phyloP scores from a whole-genome alignment of 2,797 vertebrate species.

The Mareca penelope region DNA sequence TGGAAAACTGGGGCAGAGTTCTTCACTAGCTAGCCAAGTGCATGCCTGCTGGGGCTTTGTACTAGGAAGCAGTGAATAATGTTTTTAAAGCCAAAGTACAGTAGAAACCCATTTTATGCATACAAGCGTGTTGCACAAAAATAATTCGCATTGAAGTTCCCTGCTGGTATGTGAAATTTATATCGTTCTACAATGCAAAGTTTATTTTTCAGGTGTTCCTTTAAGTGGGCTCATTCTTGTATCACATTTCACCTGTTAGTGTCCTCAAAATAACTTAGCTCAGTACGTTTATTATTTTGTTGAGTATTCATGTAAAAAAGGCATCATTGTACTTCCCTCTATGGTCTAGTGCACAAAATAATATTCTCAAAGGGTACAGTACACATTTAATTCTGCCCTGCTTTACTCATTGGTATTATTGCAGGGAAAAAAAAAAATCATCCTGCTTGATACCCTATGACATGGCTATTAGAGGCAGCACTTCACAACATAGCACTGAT shows the following conservation, averaged over 20 bases:
- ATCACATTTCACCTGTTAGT: slow-evolving; percentile 22
- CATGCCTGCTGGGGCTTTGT: slow-evolving; percentile 77
- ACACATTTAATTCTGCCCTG: background rate
- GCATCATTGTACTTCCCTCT: slow-evolving; percentile 6
- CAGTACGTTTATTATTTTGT: slow-evolving; percentile 37
- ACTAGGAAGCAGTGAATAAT: slow-evolving; percentile 56
- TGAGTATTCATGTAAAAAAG: slow-evolving; percentile 17
- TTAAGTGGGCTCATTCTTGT: slow-evolving; percentile 10
- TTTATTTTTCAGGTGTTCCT: slow-evolving; percentile 42
- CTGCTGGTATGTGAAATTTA: slow-evolving; percentile 20
- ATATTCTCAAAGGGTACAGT: background rate
- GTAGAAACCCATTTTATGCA: slow-evolving; percentile 57
- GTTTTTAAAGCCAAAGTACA: slow-evolving; percentile 66
- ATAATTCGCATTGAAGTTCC: slow-evolving; percentile 9
- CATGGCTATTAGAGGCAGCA: background rate
- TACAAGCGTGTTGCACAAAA: slow-evolving; percentile 44
- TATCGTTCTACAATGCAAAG: slow-evolving; percentile 27
- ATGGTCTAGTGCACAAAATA: slow-evolving; percentile 13
- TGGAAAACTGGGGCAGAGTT: slow-evolving; percentile 77
- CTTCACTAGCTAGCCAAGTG: slow-evolving; percentile 73
- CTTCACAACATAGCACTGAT: background rate
- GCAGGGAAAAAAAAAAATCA: background rate
- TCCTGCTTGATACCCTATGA: background rate
- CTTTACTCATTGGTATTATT: background rate
- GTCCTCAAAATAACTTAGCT: slow-evolving; percentile 43